Percentiles rank a stretch among this genome's conserved stretches.
Evolutionary conservation across 2,888 invertebrate genomes (phyloP).

Genomic region (Epistrophe eligans): DNA sequence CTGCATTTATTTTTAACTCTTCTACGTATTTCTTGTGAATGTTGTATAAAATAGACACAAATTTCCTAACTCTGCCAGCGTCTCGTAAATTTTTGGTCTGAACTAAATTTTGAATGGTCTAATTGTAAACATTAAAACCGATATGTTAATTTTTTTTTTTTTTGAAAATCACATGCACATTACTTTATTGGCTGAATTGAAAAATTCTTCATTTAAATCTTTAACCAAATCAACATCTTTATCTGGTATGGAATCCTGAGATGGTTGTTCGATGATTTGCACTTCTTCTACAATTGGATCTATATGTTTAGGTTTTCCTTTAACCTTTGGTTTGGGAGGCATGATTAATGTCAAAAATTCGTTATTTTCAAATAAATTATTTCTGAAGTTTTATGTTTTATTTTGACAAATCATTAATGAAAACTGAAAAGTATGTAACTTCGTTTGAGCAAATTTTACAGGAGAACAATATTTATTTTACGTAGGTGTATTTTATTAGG

Average conservation of each 20-base stretch:
- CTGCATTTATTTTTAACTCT: conserved; percentile 74
- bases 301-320: conserved; percentile 66
- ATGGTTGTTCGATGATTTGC: conserved; percentile 73
- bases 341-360: conserved; percentile 53
- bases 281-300: conserved; percentile 50
- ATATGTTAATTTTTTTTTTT: no score
- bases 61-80: conserved; percentile 79
- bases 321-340: conserved; percentile 76
- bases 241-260: conserved; percentile 71
- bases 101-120: conserved; percentile 79
- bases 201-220: conserved; percentile 80
- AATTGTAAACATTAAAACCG: not conserved
- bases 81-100: conserved; percentile 77
- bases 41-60: conserved; percentile 78
- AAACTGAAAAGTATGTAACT: not conserved
- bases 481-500: no score
- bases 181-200: conserved; percentile 76
- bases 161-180: not conserved
- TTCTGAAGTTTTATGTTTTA: not conserved
- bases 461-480: no score
- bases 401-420: not conserved
- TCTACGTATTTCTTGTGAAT: conserved; percentile 79
- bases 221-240: conserved; percentile 79
- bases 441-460: no score
- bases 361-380: not conserved